Evolutionary conservation across 2,888 invertebrate genomes (phyloP), one percentile per base, ranked within the genome.

Genomic region (Aradus depressus): DNA sequence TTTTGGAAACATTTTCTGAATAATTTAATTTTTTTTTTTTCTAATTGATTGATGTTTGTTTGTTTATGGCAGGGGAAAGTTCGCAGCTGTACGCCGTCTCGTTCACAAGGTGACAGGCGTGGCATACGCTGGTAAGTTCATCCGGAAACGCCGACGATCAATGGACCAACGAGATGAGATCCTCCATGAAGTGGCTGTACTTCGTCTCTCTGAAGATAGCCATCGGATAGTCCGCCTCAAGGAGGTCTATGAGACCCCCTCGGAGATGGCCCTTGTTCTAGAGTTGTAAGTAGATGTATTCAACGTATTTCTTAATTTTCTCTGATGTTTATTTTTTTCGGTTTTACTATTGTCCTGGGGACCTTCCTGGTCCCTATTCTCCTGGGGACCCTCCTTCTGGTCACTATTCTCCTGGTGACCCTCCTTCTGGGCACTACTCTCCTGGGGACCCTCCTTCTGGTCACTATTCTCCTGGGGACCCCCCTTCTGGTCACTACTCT

Each of bases 41-140:
- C 12, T 41, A 3, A 4, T 44, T 38, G 22, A 3, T 4, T 58
- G 47, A 14, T 55, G 59, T 60, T 56, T 19, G 16, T 25, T 60
- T 60, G 59, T n/a, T 59, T 60, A 60, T 76, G 80, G 14, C 82
- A 95, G 95, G 70, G 95, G 95, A 45, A 95, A 95, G 73, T 96
- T 93, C 70, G 95, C 95, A 44, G 87, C 92, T 59, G 95, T 95
- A 59, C 83, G 89, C 66, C 82, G 88, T 69, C 89, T 91, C 66
- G 78, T 84, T 28, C 88, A 93, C 73, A 80, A 84, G 69, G 78
- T 81, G 62, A 85, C 86, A 48, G 87, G 88, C 56, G 79, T 82
- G 64, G 84, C 86, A 66, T 93, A 87, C 71, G 95, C 95, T n/a
- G 95, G 93, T 57, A 96, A 96, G 74, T 91, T 90, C 71, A 84